Base-by-base conservation (phyloP, 2,797 vertebrate species). In the Mormyrus proboscirostris region DNA sequence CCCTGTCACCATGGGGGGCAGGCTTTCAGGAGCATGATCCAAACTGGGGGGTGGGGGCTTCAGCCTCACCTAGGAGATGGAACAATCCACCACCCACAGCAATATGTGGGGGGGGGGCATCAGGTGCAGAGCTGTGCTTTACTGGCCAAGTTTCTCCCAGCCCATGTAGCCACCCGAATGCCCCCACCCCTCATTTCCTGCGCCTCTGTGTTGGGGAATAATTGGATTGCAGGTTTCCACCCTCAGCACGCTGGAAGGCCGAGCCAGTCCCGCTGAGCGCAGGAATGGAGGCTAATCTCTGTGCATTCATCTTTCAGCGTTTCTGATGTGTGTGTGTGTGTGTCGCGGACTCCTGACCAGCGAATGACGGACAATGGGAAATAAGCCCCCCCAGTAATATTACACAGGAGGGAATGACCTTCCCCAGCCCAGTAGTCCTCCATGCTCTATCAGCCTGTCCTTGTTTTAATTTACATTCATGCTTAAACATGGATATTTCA, bases 181-280 rank as follows among this genome's bases (percentile, higher is more conserved):
- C 82, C n/a, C 44, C 41, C 38, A 8, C 14, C n/a, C 86, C 53
- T 51, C 50, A 25, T 7, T 47, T 38, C 51, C 55, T 6, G 38
- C 2, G 7, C 25, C 29, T 19, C 90, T 93, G 92, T 92, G 93
- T 93, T 93, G 65, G 90, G 88, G 90, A 91, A 90, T 93, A 95
- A 95, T 91, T 94, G 92, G 93, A 95, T 94, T 94, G 90, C 25
- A 89, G 88, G 91, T 93, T 90, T 91, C 89, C 90, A 90, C 90
- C 51, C 65, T 88, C 86, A 65, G 88, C 50, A 49, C 50, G 41
- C 10, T 57, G 86, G 59, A 86, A 25, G 69, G 82, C 51, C 38
- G 88, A 84, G 59, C 85, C 14, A 88, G 33, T 88, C 88, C 85
- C 59, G 69, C 50, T 88, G 33, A 55, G 22, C 33, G 3, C 44